Evolutionary conservation across 2,797 vertebrate genomes (phyloP).

Genomic region (Tapirus indicus): DNA sequence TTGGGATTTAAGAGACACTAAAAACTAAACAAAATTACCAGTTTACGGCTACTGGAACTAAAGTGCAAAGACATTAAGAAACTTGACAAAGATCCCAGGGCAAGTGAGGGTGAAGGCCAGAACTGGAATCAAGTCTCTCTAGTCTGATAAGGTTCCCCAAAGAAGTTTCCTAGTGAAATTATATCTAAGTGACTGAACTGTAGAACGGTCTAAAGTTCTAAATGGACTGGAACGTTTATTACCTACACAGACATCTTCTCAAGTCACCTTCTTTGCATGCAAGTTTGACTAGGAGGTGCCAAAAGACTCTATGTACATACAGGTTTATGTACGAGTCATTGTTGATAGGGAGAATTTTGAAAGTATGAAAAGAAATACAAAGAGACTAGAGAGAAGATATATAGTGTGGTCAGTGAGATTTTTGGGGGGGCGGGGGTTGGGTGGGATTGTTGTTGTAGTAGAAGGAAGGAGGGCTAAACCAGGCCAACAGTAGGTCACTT

Average conservation of each 20-base stretch:
- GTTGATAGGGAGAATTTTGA: background rate
- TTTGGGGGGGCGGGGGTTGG: background rate
- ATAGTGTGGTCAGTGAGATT: background rate
- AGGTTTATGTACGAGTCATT: background rate
- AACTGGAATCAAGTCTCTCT: background rate
- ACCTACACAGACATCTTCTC: background rate
- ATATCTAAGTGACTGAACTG: background rate
- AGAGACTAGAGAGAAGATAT: background rate
- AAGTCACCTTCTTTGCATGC: background rate
- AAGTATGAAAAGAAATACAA: background rate
- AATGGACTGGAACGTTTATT: too few relatives aligned
- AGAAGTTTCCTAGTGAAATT: background rate
- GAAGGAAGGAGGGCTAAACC: background rate
- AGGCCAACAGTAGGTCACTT: background rate
- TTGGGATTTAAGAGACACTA: background rate
- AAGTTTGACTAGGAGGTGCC: background rate
- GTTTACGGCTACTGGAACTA: background rate
- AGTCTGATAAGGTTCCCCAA: background rate
- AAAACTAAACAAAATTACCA: background rate
- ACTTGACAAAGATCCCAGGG: background rate
- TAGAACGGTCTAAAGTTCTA: background rate
- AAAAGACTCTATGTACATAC: accelerated
- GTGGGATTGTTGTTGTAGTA: background rate
- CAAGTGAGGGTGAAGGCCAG: background rate
- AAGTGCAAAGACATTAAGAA: background rate